Base-by-base conservation (phyloP, 2,888 invertebrate genomes). In the Mylabris sibirica region DNA sequence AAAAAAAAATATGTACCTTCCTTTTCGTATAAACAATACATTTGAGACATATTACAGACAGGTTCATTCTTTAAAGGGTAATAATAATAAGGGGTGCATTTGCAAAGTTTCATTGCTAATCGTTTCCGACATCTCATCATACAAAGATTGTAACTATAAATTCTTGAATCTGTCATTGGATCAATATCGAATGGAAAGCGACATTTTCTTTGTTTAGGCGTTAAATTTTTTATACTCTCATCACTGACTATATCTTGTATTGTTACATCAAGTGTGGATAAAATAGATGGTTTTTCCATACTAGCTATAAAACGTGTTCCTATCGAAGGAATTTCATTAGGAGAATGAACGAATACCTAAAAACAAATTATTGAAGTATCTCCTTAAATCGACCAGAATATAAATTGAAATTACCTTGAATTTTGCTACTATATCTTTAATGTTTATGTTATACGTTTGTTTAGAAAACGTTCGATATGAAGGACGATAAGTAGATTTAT, bases 41-140 rank as follows among this genome's bases (percentile, higher is more conserved):
- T 80, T 34, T 82, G 84, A 59, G 78, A 68, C 65, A 82, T 76
- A 66, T 80, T 79, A 63, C 85, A 85, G 41, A 83, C 75, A 26
- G 74, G 72, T 67, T 79, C 78, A 14, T 72, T 72, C 60, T 60
- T 22, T 53, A 3, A 2, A 5, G 53, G 53, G 12, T 22, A 74
- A 71, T 84, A 84, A 70, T 83, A 85, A 74, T 82, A 82, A 3
- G 85, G 84, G 0, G 80, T 76, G 71, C 85, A 85, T 3, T 78
- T 76, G 71, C 86, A 85, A 20, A 80, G 76, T 49, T 77, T 71
- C n/a, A 78, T 57, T 34, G 80, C 78, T 20, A 83, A 70, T 12
- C 76, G 71, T 71, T 83, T 82, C 11, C 85, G 75, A 65, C 85
- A 85, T 68, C 84, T 81, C 38, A 80, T 80, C 26, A 81, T 77